Base-by-base conservation (phyloP, 2,888 invertebrate species). In the Helobdella robusta region DNA sequence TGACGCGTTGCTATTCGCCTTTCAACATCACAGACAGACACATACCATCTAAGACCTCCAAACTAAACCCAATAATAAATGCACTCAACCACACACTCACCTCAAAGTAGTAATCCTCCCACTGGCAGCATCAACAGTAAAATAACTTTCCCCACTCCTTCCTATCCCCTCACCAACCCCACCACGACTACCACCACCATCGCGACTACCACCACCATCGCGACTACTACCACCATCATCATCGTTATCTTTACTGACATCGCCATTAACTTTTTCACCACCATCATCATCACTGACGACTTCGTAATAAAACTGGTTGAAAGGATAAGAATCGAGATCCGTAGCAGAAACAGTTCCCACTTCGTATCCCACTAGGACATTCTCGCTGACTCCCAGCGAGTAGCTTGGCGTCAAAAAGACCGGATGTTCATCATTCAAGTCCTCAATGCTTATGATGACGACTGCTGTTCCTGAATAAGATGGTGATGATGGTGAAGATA, bases 341-440 rank as follows among this genome's bases (percentile, higher is more conserved):
- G 85, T 85, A 8, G 94, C 94, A 74, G 85, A 85, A 1, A 93
- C 89, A 74, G 86, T 86, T 72, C 69, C 69, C 6, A 69, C 69
- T 25, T 61, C 52, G 0, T 89, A 87, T 72, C 91, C 92, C 25
- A 87, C 80, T 6, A 86, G 82, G 1, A 86, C 85, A 80, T 92
- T 87, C 82, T 95, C 94, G 2, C 86, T 84, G 68, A 94, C 84
- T 0, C 85, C 85, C 1, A 88, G 86, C 20, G 86, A 84, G 77
- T 91, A 91, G 61, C 85, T 85, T 0, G 87, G 86, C 76, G 88
- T 86, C 73, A 89, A 89, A 76, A 94, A 95, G 78, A 88, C 88
- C 0, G 95, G 95, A 74, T 89, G 88, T 76, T 94, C 93, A 80
- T 95, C 94, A 78, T 95, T 95, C 73, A 89, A 87, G 79, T 95